phyloP scores from a whole-genome alignment of 2,113 vertebrate species.

The Cyprinodon brontotheroides region DNA sequence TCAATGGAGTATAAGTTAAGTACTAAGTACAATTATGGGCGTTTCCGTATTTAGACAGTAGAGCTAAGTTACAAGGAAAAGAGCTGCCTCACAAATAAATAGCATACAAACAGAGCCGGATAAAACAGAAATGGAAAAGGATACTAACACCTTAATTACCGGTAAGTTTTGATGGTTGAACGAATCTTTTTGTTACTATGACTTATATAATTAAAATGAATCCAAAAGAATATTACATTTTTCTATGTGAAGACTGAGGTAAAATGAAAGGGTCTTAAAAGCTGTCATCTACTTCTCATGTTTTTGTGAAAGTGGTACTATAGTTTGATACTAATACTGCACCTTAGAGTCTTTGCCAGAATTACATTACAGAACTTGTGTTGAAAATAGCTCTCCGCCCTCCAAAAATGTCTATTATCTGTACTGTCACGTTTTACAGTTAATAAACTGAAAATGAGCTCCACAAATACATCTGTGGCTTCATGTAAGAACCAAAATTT shows the following conservation, averaged over 20 bases:
- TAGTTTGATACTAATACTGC: slow-evolving; percentile 27
- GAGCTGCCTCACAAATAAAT: too few species aligned
- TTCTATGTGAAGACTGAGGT: not conserved
- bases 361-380: slow-evolving; percentile 49
- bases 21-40: too few species aligned
- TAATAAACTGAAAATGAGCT: slow-evolving; percentile 54
- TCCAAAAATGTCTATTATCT: slow-evolving; percentile 48
- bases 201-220: not conserved
- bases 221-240: not conserved
- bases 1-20: too few species aligned
- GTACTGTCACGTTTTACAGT: slow-evolving; percentile 60
- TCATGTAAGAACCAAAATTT: slow-evolving; percentile 72
- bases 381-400: slow-evolving; percentile 46
- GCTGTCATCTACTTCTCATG: slow-evolving; percentile 33
- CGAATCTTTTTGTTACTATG: not conserved
- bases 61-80: too few species aligned
- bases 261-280: not conserved
- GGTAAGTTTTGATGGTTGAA: too few species aligned
- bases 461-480: slow-evolving; percentile 70
- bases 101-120: too few species aligned
- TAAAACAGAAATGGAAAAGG: too few species aligned
- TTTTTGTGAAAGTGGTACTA: slow-evolving; percentile 40
- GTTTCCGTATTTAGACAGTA: too few species aligned
- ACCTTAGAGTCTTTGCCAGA: slow-evolving; percentile 38
- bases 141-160: too few species aligned